Evolutionary conservation across 2,888 invertebrate species (phyloP), one percentile per base, ranked within the genome.

Genomic region (Nemotelus nigrinus): DNA sequence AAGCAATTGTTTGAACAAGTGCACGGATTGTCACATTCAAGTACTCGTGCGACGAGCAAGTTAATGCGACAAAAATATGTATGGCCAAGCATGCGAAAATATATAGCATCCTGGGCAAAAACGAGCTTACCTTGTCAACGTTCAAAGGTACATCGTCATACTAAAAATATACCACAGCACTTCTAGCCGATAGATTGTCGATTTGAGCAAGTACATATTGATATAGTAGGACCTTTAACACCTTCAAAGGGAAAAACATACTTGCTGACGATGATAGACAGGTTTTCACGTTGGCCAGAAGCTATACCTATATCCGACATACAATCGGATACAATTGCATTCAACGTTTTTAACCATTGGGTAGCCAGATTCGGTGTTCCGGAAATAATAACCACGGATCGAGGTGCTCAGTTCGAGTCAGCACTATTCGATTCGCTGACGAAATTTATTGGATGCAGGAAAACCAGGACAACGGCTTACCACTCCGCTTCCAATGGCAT

Each of bases 91-190:
- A 82, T 84, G 79, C 80, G 80, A 4, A 80, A 81, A 5, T 82
- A 85, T 72, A 80, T 83, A 44, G 70, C 77, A 1, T 43, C 79
- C 10, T 86, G 85, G 84, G 80, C 82, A 1, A 79, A 81, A 41
- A 76, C 80, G 3, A 86, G 85, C 78, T n/a, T 82, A 2, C 64
- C 78, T 0, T 86, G 84, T 75, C 86, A 86, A 76, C 76, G 79
- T 10, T 74, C 81, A 3, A 85, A 86, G 77, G 72, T 85, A 2
- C 71, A 80, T 1, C 78, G 83, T 3, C 85, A 85, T 80, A 82
- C 80, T 8, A 50, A 45, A 2, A 60, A 81, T 0, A 1, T 25
- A 25, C 80, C 81, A 39, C 77, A 76, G 2, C 43, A 60, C 65
- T 77, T 75, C 53, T 2, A 80, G 82, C 65, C 72, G 60, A 53